A percentile compares a stretch with the other conserved stretches of the same genome.
phyloP scores from a whole-genome alignment of 1,140 invertebrate genomes.

The Drosophila bocki region DNA sequence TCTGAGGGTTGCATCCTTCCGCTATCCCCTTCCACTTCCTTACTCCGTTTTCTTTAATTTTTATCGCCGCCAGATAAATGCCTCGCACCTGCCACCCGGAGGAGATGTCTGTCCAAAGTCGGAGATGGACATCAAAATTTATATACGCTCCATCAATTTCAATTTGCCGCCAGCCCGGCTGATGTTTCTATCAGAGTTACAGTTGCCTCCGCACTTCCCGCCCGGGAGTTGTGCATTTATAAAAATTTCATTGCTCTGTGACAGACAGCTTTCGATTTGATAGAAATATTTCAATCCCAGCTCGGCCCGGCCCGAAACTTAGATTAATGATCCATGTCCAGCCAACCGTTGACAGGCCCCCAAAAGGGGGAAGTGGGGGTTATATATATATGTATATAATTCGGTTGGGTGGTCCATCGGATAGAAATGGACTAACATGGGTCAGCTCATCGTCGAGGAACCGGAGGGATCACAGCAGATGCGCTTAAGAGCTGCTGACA shows the following conservation, averaged over 20 bases:
- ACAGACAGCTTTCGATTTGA: slow-evolving; percentile 83
- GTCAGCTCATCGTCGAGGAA: slow-evolving; percentile 19
- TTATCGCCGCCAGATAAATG: slow-evolving; percentile 59
- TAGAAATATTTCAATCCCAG: slow-evolving; percentile 81
- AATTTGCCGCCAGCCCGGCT: slow-evolving; percentile 57
- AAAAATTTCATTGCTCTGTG: slow-evolving; percentile 82
- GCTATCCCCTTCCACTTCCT: slow-evolving; percentile 2
- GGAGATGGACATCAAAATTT: slow-evolving; percentile 67
- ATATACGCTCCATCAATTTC: slow-evolving; percentile 76
- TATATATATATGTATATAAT: not conserved
- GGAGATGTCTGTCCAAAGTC: slow-evolving; percentile 23
- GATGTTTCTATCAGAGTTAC: slow-evolving; percentile 70
- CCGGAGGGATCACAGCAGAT: slow-evolving; percentile 8
- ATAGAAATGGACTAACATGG: slow-evolving; percentile 43
- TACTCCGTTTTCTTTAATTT: slow-evolving; percentile 37
- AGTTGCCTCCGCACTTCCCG: slow-evolving; percentile 5
- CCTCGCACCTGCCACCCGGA: slow-evolving; percentile 65
- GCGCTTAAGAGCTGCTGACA: slow-evolving; percentile 63
- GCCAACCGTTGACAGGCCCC: slow-evolving; percentile 62
- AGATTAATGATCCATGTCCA: slow-evolving; percentile 76
- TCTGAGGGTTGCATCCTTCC: slow-evolving; percentile 57
- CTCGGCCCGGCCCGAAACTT: slow-evolving; percentile 51
- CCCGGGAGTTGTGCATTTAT: slow-evolving; percentile 68
- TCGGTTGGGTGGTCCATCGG: slow-evolving; percentile 37
- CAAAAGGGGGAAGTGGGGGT: not conserved